Conservation (phyloP, 2,113 vertebrate species). For the Eolophus roseicapilla region DNA sequence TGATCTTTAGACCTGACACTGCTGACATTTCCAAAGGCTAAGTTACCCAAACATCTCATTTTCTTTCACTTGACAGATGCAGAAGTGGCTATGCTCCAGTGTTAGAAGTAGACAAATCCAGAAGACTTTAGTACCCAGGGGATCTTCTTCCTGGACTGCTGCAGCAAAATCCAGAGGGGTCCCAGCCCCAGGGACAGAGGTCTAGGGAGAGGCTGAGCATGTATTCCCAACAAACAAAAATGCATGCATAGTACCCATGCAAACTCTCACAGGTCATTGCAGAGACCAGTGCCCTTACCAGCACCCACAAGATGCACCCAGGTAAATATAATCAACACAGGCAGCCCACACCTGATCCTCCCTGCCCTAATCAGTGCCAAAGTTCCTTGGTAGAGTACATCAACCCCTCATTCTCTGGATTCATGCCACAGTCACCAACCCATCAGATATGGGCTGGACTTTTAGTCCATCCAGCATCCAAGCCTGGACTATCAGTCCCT, state of each 20-base stretch:
- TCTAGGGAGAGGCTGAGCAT: not conserved
- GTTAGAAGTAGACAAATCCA: not conserved
- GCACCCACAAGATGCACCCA: not conserved
- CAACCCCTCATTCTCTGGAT: not conserved
- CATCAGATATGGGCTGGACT: fast-evolving
- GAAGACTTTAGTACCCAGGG: not conserved
- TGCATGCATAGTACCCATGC: fast-evolving
- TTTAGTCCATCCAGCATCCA: not conserved
- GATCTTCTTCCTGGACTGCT: not conserved
- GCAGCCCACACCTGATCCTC: not conserved
- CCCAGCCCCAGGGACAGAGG: not conserved
- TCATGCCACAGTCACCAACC: too few species aligned
- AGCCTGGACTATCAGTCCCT: not conserved
- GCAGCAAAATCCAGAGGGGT: not conserved
- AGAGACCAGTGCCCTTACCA: not conserved
- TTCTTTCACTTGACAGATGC: not conserved
- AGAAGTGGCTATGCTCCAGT: not conserved
- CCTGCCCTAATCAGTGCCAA: not conserved
- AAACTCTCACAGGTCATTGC: not conserved
- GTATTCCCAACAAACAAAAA: not conserved
- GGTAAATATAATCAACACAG: not conserved
- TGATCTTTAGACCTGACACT: not conserved
- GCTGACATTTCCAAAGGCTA: not conserved
- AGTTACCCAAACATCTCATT: not conserved
- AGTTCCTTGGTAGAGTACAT: not conserved